A percentile compares a stretch with the other conserved stretches of the same genome.
These are phyloP conservation scores for Erebia epiphron DNA, from an alignment of 2,888 invertebrate genomes.

Conservation along the genomic window DNA sequence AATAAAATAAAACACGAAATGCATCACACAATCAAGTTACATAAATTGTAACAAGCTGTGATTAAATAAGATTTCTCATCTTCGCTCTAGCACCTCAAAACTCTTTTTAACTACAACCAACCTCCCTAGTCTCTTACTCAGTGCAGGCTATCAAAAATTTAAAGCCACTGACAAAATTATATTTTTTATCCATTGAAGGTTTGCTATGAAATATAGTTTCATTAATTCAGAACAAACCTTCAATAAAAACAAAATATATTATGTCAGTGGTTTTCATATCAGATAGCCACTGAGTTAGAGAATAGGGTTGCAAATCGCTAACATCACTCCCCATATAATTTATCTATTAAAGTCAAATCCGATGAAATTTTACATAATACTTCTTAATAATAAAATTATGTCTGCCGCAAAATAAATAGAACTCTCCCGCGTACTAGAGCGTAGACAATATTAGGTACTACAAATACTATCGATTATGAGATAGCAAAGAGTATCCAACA, in stretches of 20 bases:
- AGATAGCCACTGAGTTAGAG: too few species aligned
- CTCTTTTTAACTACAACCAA: too few species aligned
- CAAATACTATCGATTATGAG: constrained; percentile 51
- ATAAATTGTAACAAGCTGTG: constrained; percentile 59
- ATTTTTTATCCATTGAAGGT: too few species aligned
- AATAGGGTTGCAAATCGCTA: too few species aligned
- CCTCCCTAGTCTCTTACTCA: too few species aligned
- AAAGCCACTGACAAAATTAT: too few species aligned
- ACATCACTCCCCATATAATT: too few species aligned
- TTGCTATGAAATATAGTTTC: too few species aligned
- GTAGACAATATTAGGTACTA: constrained; percentile 46
- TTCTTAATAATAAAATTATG: neutral
- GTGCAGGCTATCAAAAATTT: too few species aligned
- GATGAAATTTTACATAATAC: neutral
- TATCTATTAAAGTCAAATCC: neutral
- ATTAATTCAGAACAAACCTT: too few species aligned
- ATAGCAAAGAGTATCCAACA: constrained; percentile 55
- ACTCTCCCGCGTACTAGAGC: constrained; percentile 6
- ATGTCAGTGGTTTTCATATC: too few species aligned
- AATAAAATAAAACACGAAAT: constrained; percentile 22
- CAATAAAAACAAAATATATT: too few species aligned
- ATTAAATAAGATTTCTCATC: constrained; percentile 32
- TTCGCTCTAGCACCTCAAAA: constrained; percentile 15
- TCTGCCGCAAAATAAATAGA: neutral
- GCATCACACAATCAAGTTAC: constrained; percentile 62